Evolutionary conservation across 2,797 vertebrate genomes (phyloP).

Genomic region (Anniella stebbinsi): DNA sequence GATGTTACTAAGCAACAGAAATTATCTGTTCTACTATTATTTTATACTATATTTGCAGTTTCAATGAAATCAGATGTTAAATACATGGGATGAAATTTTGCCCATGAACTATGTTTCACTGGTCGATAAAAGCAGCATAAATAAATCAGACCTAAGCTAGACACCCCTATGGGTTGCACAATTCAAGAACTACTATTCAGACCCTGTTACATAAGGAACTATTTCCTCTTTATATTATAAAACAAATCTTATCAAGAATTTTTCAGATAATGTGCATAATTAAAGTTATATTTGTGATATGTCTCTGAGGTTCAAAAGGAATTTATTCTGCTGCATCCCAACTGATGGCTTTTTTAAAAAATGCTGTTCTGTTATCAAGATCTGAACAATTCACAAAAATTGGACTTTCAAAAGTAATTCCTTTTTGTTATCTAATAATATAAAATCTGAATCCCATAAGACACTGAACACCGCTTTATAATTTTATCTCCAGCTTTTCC

Average conservation of each 20-base stretch:
- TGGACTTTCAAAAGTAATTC: conserved; percentile 4
- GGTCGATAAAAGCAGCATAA: conserved; percentile 31
- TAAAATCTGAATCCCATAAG: conserved; percentile 31
- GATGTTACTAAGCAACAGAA: conserved; percentile 73
- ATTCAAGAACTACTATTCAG: conserved; percentile 2
- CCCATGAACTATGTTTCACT: conserved; percentile 43
- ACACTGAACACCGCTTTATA: conserved; percentile 35
- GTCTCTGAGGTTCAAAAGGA: not conserved
- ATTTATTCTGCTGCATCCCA: conserved; percentile 26
- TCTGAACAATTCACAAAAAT: conserved; percentile 34
- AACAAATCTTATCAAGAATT: conserved; percentile 36
- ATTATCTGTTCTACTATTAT: conserved; percentile 61
- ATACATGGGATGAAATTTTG: conserved; percentile 49
- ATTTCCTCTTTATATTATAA: not conserved
- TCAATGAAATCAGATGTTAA: conserved; percentile 65
- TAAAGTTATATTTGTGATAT: conserved; percentile 40
- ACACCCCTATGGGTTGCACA: conserved; percentile 34
- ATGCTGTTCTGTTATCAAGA: conserved; percentile 37
- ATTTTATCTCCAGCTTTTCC: conserved; percentile 48
- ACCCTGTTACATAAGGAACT: conserved; percentile 11
- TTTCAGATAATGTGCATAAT: conserved; percentile 31
- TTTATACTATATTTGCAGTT: conserved; percentile 48
- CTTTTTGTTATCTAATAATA: conserved; percentile 38
- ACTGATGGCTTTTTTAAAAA: conserved; percentile 31
- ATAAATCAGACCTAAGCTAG: conserved; percentile 44